phyloP scores from a whole-genome alignment of 2,113 vertebrate species.

The Hippocampus zosterae region DNA sequence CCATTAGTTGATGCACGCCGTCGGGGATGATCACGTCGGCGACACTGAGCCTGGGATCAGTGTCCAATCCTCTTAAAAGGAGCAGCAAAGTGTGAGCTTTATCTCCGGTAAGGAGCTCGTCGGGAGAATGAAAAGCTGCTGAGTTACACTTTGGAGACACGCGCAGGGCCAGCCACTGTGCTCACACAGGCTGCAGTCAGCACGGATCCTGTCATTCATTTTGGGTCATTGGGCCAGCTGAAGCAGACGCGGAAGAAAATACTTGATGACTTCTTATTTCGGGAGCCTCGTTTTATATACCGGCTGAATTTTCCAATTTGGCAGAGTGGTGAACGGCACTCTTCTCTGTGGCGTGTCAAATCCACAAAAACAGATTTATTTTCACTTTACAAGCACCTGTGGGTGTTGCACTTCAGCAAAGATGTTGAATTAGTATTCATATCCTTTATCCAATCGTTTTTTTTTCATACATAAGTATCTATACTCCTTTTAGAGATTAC shows the following conservation, averaged over 20 bases:
- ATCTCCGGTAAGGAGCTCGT: conserved; percentile 53
- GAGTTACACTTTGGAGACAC: conserved; percentile 43
- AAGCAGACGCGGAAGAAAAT: not conserved
- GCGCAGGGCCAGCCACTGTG: not conserved
- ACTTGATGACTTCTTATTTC: no score
- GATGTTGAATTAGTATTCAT: no score
- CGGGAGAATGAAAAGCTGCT: conserved; percentile 44
- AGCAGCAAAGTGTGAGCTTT: conserved; percentile 43
- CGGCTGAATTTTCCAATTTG: no score
- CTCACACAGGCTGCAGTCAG: not conserved
- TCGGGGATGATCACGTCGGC: conserved; percentile 43
- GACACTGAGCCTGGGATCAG: conserved; percentile 45
- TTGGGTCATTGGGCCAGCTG: not conserved
- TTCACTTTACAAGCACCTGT: no score
- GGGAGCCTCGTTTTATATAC: no score
- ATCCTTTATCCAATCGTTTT: no score
- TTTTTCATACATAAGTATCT: no score
- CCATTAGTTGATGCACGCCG: conserved; percentile 53
- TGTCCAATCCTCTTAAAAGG: conserved; percentile 62
- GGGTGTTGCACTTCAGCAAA: no score
- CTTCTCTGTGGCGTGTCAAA: no score
- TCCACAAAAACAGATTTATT: no score
- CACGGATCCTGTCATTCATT: not conserved
- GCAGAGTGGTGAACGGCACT: no score
- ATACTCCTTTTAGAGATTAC: no score